phyloP scores from a whole-genome alignment of 2,113 vertebrate species.

The Okapia johnstoni region DNA sequence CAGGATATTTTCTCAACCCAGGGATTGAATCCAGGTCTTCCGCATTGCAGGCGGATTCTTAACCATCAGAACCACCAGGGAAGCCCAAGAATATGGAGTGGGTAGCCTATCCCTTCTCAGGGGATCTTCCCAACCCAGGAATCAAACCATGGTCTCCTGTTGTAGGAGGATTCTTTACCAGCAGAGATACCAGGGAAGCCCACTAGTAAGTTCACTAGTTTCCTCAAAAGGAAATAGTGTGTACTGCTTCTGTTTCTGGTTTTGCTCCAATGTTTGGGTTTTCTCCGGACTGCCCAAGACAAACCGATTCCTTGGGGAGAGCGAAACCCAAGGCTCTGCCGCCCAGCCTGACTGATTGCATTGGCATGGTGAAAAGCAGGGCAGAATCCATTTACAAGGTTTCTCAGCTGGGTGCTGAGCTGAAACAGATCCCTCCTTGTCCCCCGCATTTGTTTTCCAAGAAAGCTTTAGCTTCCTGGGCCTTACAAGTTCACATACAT shows the following conservation, averaged over 20 bases:
- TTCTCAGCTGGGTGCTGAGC: constrained; percentile 90
- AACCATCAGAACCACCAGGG: background rate
- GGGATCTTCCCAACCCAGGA: background rate
- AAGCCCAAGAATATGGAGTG: background rate
- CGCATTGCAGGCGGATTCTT: background rate
- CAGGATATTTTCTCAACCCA: background rate
- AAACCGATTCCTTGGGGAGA: constrained; percentile 94
- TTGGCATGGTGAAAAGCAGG: constrained; percentile 92
- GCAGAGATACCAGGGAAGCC: background rate
- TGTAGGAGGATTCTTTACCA: background rate
- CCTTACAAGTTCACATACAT: background rate
- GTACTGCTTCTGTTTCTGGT: constrained; percentile 61
- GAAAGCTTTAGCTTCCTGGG: background rate
- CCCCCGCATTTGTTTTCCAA: background rate
- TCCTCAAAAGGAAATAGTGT: background rate
- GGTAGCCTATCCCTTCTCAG: background rate
- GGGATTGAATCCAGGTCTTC: background rate
- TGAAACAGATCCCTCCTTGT: constrained; percentile 58
- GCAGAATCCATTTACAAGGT: constrained; percentile 96
- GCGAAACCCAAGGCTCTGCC: constrained; percentile 91
- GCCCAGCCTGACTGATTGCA: constrained; percentile 94
- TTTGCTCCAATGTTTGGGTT: constrained; percentile 28
- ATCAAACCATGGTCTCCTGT: background rate
- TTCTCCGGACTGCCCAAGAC: constrained; percentile 74
- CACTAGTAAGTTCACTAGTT: background rate